These are phyloP conservation scores for Gortyna flavago DNA, from an alignment of 2,888 invertebrate genomes.

Conservation along the genomic window DNA sequence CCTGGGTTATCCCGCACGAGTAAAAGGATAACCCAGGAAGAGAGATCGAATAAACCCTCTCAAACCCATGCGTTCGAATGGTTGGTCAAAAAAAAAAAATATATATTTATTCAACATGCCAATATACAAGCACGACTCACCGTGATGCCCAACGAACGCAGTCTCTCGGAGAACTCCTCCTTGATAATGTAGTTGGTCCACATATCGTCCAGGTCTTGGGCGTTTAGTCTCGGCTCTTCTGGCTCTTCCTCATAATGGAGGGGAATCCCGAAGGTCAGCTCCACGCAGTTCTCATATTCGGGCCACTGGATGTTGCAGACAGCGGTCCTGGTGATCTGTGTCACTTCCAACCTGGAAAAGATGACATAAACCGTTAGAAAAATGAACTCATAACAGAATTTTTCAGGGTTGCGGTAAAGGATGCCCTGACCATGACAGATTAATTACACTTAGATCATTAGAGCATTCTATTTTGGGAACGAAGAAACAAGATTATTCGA, in stretches of 20 bases:
- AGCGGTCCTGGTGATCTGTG: conserved; percentile 77
- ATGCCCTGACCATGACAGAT: no score
- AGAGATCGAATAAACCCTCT: not conserved
- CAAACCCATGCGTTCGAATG: not conserved
- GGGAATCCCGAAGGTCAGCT: conserved; percentile 81
- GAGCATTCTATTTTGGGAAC: not conserved
- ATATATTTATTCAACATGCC: not conserved
- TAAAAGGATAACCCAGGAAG: not conserved
- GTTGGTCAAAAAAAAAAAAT: not conserved
- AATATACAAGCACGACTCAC: conserved; percentile 67
- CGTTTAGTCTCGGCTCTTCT: conserved; percentile 72
- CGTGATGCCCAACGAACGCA: conserved; percentile 77
- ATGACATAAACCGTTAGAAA: not conserved
- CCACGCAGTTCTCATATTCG: conserved; percentile 78
- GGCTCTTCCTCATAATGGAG: conserved; percentile 76
- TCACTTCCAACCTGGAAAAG: conserved; percentile 79
- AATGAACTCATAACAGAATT: not conserved
- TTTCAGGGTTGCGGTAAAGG: not conserved
- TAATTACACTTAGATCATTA: not conserved
- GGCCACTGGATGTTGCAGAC: conserved; percentile 86
- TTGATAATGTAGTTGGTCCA: conserved; percentile 76
- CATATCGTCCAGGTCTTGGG: conserved; percentile 78
- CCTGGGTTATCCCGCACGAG: not conserved
- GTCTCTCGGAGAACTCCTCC: conserved; percentile 77
- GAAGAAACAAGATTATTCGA: no score